A percentile compares a stretch with the other conserved stretches of the same genome.
These are phyloP conservation scores for Butastur rufipennis DNA, from an alignment of 2,113 vertebrate genomes.

Conservation along the genomic window DNA sequence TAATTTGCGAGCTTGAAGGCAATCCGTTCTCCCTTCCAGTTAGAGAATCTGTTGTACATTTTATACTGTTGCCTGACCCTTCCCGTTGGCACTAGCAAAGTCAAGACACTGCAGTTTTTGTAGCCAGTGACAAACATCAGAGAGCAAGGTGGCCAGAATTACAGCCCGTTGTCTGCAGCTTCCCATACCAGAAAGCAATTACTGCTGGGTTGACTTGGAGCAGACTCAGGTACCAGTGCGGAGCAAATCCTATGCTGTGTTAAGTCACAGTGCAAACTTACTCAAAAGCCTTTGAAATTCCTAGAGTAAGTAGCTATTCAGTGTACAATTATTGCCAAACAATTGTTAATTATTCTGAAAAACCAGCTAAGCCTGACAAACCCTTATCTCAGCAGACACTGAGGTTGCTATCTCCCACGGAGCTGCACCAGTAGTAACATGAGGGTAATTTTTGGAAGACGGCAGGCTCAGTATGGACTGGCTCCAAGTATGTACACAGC, in stretches of 20 bases:
- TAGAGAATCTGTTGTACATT: fast-evolving
- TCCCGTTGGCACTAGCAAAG: not conserved
- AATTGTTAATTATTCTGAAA: not conserved
- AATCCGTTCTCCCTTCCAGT: not conserved
- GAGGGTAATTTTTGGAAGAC: not conserved
- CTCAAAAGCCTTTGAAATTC: not conserved
- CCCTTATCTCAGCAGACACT: not conserved
- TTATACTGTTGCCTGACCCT: not conserved
- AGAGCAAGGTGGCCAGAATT: not conserved
- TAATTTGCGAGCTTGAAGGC: not conserved
- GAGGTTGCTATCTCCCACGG: not conserved
- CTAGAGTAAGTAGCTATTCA: not conserved
- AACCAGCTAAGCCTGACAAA: not conserved
- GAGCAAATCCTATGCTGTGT: not conserved
- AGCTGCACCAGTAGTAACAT: not conserved
- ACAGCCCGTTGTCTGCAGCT: fast-evolving
- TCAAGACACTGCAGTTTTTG: not conserved
- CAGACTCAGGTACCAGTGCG: not conserved
- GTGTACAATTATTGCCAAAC: not conserved
- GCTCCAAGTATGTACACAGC: not conserved
- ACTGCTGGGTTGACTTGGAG: not conserved
- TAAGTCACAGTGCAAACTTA: not conserved
- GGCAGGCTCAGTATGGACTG: not conserved
- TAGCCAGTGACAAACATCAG: not conserved
- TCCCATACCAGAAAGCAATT: not conserved